Percentiles rank a stretch among this genome's conserved stretches.
Evolutionary conservation across 2,888 invertebrate species (phyloP).

Genomic region (Phoronis australis): DNA sequence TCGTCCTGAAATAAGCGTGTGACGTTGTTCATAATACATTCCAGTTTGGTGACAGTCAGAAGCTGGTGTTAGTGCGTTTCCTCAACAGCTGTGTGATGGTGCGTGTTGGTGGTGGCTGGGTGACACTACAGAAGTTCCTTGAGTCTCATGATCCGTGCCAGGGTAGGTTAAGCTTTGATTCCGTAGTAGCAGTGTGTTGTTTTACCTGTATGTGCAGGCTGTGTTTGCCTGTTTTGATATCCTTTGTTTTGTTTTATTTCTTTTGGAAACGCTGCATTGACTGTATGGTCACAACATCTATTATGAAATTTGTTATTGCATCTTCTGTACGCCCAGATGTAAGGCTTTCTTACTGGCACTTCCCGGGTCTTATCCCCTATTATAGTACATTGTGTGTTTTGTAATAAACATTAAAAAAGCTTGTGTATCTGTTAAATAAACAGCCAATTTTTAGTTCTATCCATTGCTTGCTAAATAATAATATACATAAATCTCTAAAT

Average conservation of each 20-base stretch:
- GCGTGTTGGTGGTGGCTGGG: conserved; percentile 99
- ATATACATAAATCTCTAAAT: too few relatives aligned
- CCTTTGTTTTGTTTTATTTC: not conserved
- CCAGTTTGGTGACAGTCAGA: conserved; percentile 51
- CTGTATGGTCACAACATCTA: not conserved
- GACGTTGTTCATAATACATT: too few relatives aligned
- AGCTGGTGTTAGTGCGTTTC: conserved; percentile 82
- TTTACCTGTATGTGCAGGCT: not conserved
- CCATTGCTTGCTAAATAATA: too few relatives aligned
- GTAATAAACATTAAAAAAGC: too few relatives aligned
- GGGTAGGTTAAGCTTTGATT: conserved; percentile 67
- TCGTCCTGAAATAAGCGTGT: too few relatives aligned
- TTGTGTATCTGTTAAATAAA: too few relatives aligned
- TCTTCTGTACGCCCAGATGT: not conserved
- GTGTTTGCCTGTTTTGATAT: not conserved
- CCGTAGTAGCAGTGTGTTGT: not conserved
- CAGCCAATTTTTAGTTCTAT: too few relatives aligned
- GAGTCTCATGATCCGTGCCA: conserved; percentile 99
- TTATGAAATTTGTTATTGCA: not conserved
- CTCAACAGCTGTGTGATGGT: conserved; percentile 99
- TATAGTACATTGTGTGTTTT: too few relatives aligned
- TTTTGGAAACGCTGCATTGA: not conserved
- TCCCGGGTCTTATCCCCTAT: too few relatives aligned
- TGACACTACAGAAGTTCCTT: conserved; percentile 96
- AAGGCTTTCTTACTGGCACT: too few relatives aligned